Base-by-base conservation (phyloP, 2,888 invertebrate species). In the Chrysopilus asiliformis region DNA sequence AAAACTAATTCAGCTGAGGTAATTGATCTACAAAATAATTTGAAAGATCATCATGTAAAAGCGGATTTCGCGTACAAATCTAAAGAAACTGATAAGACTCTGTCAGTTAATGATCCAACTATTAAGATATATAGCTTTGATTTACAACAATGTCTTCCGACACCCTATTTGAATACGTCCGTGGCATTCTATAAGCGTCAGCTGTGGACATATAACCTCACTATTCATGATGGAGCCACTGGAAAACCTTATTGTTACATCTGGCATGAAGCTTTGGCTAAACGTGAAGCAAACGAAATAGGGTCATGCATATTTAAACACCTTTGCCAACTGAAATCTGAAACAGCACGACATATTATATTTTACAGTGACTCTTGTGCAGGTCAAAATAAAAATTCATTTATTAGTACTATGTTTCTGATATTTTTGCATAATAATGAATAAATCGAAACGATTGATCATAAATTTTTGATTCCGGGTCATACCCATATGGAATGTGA, bases 331-430 rank as follows among this genome's bases (percentile, higher is more conserved):
- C 13, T 29, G 32, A 28, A 36, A n/a, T n/a, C 38, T 29, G 8
- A 18, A 19, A 31, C 25, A 20, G 27, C 35, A 16, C 38, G 38
- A 18, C 40, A 42, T 20, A 22, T 41, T 22, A 36, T 47, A 31
- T n/a, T n/a, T n/a, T n/a, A n/a, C n/a, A n/a, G n/a, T n/a, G n/a
- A n/a, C n/a, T n/a, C n/a, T n/a, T n/a, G n/a, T n/a, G n/a, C 42
- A 45, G 14, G 40, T 36, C 32, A 43, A 41, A 46, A 46, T 31
- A 46, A 47, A 34, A 45, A 47, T 12, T 30, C 36, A 28, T 39
- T 39, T 36, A 30, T 42, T 17, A 30, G 32, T 8, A 38, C 38
- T 14, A 45, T 43, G 45, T 42, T 46, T 30, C 14, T 29, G 17
- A 32, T 32, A 27, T 36, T 41, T 33, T 33, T 40, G 36, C 32